A percentile compares a stretch with the other conserved stretches of the same genome.
These are phyloP conservation scores for Aphidoletes aphidimyza DNA, from an alignment of 2,888 invertebrate species.

Conservation along the genomic window DNA sequence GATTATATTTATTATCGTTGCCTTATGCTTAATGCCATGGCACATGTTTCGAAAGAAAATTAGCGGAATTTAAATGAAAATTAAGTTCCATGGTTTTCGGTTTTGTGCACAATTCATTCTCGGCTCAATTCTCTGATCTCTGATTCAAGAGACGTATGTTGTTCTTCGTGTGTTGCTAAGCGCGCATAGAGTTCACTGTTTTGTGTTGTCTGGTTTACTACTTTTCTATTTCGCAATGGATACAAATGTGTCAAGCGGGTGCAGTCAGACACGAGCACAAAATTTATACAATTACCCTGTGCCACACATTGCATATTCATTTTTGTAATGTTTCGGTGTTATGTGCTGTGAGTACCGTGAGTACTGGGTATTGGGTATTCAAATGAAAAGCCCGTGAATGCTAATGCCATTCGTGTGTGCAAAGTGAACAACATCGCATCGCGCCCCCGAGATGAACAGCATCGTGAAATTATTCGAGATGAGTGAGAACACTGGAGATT, in stretches of 20 bases:
- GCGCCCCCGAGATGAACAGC: too few species aligned
- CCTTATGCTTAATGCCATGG: background rate
- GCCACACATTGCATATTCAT: slow-evolving; percentile 29
- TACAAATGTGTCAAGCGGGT: slow-evolving; percentile 45
- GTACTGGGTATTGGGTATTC: background rate
- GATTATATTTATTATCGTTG: slow-evolving; percentile 26
- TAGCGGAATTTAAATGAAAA: slow-evolving; percentile 17
- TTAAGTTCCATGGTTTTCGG: background rate
- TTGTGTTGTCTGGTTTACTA: background rate
- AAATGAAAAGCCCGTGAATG: background rate
- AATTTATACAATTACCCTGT: background rate
- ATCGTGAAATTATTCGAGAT: too few species aligned
- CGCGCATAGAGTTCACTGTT: slow-evolving; percentile 3
- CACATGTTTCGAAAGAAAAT: background rate
- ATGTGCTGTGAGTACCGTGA: too few species aligned
- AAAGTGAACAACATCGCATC: background rate
- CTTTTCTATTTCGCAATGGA: background rate
- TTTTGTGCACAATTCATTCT: background rate
- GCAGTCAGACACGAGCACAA: slow-evolving; percentile 12
- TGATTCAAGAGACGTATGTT: background rate
- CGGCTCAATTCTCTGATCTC: slow-evolving; percentile 25
- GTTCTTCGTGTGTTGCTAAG: too few species aligned
- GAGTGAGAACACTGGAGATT: background rate
- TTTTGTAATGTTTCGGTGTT: background rate
- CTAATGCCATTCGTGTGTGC: too few species aligned